Evolutionary conservation across 2,888 invertebrate genomes (phyloP), one percentile per base, ranked within the genome.

Genomic region (Napeogenes sylphis): DNA sequence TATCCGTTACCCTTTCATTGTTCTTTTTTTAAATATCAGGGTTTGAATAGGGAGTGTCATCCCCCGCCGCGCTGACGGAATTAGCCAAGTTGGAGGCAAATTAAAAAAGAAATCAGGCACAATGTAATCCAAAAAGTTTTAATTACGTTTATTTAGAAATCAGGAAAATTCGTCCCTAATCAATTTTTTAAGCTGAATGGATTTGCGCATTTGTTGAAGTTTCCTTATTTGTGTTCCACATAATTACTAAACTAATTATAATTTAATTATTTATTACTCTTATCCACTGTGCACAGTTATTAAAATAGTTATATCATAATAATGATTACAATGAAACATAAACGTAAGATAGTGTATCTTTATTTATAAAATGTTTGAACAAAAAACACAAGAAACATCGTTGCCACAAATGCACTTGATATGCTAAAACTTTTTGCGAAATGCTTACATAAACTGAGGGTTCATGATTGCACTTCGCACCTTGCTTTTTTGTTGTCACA

Each of bases 71-170:
- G 85, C 77, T 77, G 79, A 77, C 80, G 78, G 80, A 87, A 89
- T 88, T 88, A 87, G 85, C 78, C 79, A 74, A 84, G 85, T 81
- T 84, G 79, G 82, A 73, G 73, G 79, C 76, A 87, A 90, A 90
- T 90, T 89, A 88, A 89, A 90, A 90, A 90, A 90, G 87, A 89
- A 89, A 90, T 90, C 85, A 80, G 85, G 82, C 81, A 80, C 77
- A 84, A 83, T 84, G 85, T 86, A 84, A 87, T 87, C 84, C 78
- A 66, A 71, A 83, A 90, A 90, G 88, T 90, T 90, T 90, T 90
- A 90, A 90, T 90, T 90, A 84, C 87, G 82, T 90, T 89, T 87
- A 88, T 90, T 90, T 87, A 84, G 81, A 82, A 82, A 84, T 89
- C 85, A 81, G 78, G 80, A 79, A 77, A 81, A 84, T 81, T 79